phyloP scores from a whole-genome alignment of 2,797 vertebrate genomes.

The Melanotaenia pygmaea region DNA sequence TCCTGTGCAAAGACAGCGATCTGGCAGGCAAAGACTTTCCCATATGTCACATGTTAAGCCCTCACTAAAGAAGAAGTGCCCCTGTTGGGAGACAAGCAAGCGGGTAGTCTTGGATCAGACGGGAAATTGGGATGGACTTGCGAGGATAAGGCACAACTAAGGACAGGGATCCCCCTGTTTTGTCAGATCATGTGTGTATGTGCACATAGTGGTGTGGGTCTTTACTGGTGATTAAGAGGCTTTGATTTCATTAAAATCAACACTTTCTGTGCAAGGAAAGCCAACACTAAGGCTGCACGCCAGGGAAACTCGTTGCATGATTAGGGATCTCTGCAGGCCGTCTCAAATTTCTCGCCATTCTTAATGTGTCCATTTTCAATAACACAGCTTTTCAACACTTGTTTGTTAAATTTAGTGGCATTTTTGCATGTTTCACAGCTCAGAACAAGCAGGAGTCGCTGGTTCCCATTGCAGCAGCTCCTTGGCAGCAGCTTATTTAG shows the following conservation, averaged over 20 bases:
- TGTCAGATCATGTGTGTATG: conserved; percentile 34
- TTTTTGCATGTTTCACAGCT: conserved; percentile 47
- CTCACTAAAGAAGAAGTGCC: conserved; percentile 36
- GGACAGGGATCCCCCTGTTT: conserved; percentile 56
- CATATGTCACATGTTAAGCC: conserved; percentile 72
- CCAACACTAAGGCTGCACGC: conserved; percentile 12
- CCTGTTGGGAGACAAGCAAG: conserved; percentile 62
- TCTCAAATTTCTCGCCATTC: not conserved
- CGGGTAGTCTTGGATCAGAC: conserved; percentile 52
- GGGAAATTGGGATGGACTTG: conserved; percentile 37
- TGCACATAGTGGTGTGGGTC: conserved; percentile 18
- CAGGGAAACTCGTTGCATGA: conserved; percentile 23
- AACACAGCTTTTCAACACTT: conserved; percentile 4
- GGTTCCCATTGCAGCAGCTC: conserved; percentile 22
- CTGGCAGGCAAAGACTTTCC: conserved; percentile 65
- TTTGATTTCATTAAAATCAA: conserved; percentile 57
- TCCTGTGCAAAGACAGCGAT: conserved; percentile 51
- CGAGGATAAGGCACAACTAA: conserved; percentile 37
- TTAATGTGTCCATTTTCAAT: not conserved
- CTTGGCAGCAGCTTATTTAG: conserved; percentile 15
- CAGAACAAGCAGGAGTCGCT: conserved; percentile 25
- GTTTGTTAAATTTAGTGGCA: conserved; percentile 24
- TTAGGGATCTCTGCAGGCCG: conserved; percentile 26
- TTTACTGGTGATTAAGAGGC: conserved; percentile 62
- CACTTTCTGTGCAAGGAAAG: conserved; percentile 51